Percentiles rank a stretch among this genome's conserved stretches.
Evolutionary conservation across 2,888 invertebrate genomes (phyloP).

Genomic region (Phyllotreta striolata): DNA sequence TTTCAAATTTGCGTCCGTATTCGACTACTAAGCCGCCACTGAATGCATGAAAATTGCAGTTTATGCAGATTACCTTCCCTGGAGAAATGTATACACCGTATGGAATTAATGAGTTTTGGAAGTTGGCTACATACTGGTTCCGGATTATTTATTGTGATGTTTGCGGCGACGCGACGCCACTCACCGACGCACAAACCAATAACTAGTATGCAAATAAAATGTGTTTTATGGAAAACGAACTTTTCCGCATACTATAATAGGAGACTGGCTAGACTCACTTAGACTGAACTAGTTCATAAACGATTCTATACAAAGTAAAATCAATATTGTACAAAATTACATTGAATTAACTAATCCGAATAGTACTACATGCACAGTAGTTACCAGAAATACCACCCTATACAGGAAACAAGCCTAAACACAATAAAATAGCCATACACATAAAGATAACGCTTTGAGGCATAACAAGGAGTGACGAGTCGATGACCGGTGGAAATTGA

Average conservation of each 20-base stretch:
- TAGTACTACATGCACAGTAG: too few species aligned
- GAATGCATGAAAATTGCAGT: conserved; percentile 23
- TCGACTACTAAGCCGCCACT: conserved; percentile 5
- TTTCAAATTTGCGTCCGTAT: not conserved
- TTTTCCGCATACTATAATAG: too few species aligned
- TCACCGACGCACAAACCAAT: too few species aligned
- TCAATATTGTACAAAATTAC: too few species aligned
- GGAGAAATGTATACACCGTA: conserved; percentile 17
- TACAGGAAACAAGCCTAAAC: too few species aligned
- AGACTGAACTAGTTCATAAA: too few species aligned
- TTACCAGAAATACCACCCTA: too few species aligned
- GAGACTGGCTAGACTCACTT: too few species aligned
- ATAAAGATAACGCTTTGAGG: conserved; percentile 2
- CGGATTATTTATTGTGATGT: conserved; percentile 23
- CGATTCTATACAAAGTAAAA: too few species aligned
- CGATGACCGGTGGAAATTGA: conserved; percentile 2
- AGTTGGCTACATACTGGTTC: conserved; percentile 15
- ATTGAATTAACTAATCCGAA: too few species aligned
- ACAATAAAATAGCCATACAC: not conserved
- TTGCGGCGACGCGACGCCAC: not conserved
- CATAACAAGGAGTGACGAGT: conserved; percentile 5
- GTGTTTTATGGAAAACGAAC: too few species aligned
- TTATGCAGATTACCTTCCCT: conserved; percentile 17
- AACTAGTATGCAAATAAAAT: too few species aligned
- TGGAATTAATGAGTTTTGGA: conserved; percentile 22